Evolutionary conservation across 2,797 vertebrate genomes (phyloP), one percentile per base, ranked within the genome.

Genomic region (Helicolenus hilgendorfi): DNA sequence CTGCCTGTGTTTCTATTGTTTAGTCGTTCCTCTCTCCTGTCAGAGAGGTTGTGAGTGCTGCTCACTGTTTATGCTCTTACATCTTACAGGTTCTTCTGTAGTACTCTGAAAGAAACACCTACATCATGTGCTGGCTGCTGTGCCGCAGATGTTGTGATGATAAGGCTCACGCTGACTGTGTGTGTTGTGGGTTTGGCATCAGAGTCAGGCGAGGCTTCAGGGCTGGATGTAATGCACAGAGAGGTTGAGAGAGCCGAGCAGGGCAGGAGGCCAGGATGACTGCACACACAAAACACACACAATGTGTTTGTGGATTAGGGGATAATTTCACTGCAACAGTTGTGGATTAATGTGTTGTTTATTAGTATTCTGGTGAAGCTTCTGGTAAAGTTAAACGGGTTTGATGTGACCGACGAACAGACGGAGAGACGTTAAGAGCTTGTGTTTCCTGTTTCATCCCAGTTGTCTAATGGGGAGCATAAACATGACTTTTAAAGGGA

Each of bases 111-210:
- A 63, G 9, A 67, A 60, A 20, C 22, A 62, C 33, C n/a, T 33
- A 2, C 56, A 53, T 75, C n/a, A 55, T 10, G 15, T 36, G 41
- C 60, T 65, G 62, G 26, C 5, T 38, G 80, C n/a, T 26, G 63
- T 56, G 26, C 58, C 5, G 7, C 41, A n/a, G 8, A 65, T 69
- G 81, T 65, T 63, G 60, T 78, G 73, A 68, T 83, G 64, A 80
- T 71, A 56, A 77, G 72, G 64, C 53, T 88, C 79, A 74, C 56
- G 64, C n/a, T 71, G 31, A 53, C 22, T 49, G 45, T 49, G 18
- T n/a, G 18, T 35, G 67, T 45, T n/a, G 53, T 65, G 49, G 31
- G 41, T 79, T 64, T 75, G 77, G 38, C 27, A 36, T n/a, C 27
- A 4, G 59, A 35, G 67, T 77, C 45, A 33, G 63, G n/a, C 70